These are phyloP conservation scores for Drosophila trichaetosa DNA, from an alignment of 2,888 invertebrate species.

Conservation along the genomic window DNA sequence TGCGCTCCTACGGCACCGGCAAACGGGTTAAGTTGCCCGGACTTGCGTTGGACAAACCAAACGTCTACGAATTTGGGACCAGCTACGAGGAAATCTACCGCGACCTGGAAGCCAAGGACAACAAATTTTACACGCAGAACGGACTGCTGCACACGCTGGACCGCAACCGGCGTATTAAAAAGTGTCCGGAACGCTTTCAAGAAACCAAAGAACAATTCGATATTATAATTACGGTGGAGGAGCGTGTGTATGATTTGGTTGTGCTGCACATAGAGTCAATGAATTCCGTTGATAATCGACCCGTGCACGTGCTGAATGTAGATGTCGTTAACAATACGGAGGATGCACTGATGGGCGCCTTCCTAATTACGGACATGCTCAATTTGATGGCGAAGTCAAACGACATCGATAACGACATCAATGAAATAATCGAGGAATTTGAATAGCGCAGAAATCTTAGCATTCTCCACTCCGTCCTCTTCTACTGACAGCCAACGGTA, in stretches of 20 bases:
- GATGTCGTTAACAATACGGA: constrained; percentile 99
- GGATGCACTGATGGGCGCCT: constrained; percentile 99
- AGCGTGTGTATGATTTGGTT: constrained; percentile 99
- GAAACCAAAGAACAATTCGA: constrained; percentile 95
- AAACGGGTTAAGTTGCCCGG: constrained; percentile 99
- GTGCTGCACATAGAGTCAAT: constrained; percentile 95
- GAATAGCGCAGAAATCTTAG: constrained; percentile 69
- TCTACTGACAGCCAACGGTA: constrained; percentile 69
- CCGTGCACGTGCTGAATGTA: constrained; percentile 98
- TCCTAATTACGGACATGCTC: constrained; percentile 98
- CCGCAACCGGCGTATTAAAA: constrained; percentile 97
- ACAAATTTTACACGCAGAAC: constrained; percentile 98
- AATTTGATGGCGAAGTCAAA: constrained; percentile 86
- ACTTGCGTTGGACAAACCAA: constrained; percentile 95
- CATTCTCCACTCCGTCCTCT: constrained; percentile 71
- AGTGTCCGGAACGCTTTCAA: constrained; percentile 97
- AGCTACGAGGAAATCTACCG: constrained; percentile 98
- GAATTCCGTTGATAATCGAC: constrained; percentile 92
- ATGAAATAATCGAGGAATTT: constrained; percentile 73
- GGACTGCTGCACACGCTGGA: constrained; percentile 99
- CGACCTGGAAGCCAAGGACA: constrained; percentile 95
- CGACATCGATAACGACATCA: constrained; percentile 71
- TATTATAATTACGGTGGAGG: constrained; percentile 98
- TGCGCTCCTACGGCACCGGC: constrained; percentile 96
- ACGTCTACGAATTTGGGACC: constrained; percentile 98